phyloP scores from a whole-genome alignment of 2,113 vertebrate species.

The Rutilus rutilus region DNA sequence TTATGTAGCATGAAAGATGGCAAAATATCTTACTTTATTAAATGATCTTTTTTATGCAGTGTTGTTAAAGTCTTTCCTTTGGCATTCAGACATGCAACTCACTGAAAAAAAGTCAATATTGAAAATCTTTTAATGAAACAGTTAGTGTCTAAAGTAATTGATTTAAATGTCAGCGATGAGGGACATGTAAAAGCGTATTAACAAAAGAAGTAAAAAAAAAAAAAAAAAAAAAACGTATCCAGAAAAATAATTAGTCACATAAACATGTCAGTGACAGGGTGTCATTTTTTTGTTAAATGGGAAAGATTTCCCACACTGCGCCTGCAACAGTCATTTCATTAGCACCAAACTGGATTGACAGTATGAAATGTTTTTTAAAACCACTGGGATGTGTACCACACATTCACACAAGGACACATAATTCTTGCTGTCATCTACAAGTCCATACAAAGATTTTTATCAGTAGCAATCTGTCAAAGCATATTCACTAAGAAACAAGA shows the following conservation, averaged over 20 bases:
- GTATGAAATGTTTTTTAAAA: slow-evolving; percentile 15
- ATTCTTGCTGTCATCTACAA: slow-evolving; percentile 21
- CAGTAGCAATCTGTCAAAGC: slow-evolving; percentile 30
- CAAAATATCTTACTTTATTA: not conserved
- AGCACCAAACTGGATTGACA: slow-evolving; percentile 14
- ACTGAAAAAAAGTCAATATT: not conserved
- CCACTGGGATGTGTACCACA: slow-evolving; percentile 23
- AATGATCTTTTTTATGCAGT: not conserved
- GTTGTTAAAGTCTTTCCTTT: not conserved
- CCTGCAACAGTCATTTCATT: not conserved
- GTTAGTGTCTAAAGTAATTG: too few relatives aligned
- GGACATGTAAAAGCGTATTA: not conserved
- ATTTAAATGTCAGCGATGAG: slow-evolving; percentile 12
- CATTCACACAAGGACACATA: slow-evolving; percentile 25
- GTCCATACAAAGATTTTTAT: slow-evolving; percentile 17
- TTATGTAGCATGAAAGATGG: not conserved
- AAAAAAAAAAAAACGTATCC: not conserved
- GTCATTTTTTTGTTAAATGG: not conserved
- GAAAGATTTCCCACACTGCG: not conserved
- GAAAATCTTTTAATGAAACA: not conserved
- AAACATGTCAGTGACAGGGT: slow-evolving; percentile 3
- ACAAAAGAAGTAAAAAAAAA: not conserved
- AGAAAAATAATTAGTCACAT: not conserved
- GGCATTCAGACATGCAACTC: not conserved
- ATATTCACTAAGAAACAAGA: not conserved